Percentiles rank a stretch among this genome's conserved stretches.
Conservation (phyloP, 2,888 invertebrate genomes). For the Drosophila birchii region DNA sequence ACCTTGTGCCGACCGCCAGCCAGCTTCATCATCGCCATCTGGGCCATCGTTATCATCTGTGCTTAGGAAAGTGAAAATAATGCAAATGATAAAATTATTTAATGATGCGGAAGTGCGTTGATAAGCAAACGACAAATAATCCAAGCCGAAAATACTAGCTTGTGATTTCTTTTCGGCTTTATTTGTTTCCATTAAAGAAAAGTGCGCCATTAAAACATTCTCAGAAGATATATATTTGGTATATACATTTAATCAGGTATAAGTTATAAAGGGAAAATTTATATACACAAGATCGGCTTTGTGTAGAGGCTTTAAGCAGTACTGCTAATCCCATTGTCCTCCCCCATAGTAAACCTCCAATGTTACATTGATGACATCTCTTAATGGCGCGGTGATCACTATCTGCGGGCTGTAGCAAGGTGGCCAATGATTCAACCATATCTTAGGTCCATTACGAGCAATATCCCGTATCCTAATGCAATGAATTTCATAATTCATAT, state of each 20-base stretch:
- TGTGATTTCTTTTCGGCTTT: slow-evolving; percentile 40
- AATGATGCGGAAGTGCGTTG: slow-evolving; percentile 83
- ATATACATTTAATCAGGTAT: background rate
- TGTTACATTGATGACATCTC: background rate
- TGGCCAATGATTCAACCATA: no score
- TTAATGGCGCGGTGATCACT: background rate
- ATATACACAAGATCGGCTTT: background rate
- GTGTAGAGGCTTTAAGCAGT: background rate
- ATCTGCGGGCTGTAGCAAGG: no score
- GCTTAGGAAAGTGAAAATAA: slow-evolving; percentile 82
- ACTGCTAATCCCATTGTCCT: background rate
- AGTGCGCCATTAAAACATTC: background rate
- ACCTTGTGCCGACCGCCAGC: slow-evolving; percentile 12
- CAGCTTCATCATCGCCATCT: slow-evolving; percentile 20
- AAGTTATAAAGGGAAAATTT: no score
- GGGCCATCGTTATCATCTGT: slow-evolving; percentile 40
- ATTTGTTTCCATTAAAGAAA: slow-evolving; percentile 1
- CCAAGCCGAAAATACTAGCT: slow-evolving; percentile 33
- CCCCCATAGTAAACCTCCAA: background rate
- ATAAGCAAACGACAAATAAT: slow-evolving; percentile 80
- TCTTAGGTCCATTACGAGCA: no score
- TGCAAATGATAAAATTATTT: slow-evolving; percentile 83
- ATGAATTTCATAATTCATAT: no score
- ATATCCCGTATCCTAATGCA: background rate
- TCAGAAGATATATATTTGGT: background rate